phyloP scores from a whole-genome alignment of 1,140 invertebrate species.

The Euwallacea fornicatus region DNA sequence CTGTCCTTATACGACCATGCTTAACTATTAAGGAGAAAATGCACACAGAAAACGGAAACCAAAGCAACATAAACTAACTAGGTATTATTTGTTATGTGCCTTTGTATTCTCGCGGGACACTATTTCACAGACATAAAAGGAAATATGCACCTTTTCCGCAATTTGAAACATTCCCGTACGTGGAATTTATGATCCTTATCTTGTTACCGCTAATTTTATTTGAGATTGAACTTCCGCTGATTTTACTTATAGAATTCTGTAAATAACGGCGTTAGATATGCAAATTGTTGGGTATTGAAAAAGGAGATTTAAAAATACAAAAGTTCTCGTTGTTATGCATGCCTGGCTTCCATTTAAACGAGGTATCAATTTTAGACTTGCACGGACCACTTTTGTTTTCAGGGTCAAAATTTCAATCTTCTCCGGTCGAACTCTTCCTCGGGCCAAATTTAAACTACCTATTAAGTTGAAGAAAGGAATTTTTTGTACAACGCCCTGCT shows the following conservation, averaged over 20 bases:
- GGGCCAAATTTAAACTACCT: conserved; percentile 11
- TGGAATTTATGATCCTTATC: conserved; percentile 19
- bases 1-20: too few relatives aligned
- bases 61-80: conserved; percentile 22
- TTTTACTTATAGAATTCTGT: neutral
- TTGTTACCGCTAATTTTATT: neutral
- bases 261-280: too few relatives aligned
- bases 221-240: conserved; percentile 11
- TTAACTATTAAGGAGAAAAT: neutral
- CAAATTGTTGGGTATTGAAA: too few relatives aligned
- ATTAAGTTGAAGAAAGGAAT: conserved; percentile 7
- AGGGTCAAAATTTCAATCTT: conserved; percentile 12
- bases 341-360: conserved; percentile 10
- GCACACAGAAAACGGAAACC: conserved; percentile 18
- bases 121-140: conserved; percentile 18
- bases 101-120: conserved; percentile 16
- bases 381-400: conserved; percentile 25
- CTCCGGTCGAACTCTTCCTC: neutral
- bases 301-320: neutral
- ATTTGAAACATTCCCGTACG: conserved; percentile 23
- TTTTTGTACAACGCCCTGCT: conserved; percentile 1
- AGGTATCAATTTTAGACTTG: conserved; percentile 12
- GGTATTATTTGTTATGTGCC: conserved; percentile 29
- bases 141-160: conserved; percentile 20
- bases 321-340: neutral